A percentile compares a stretch with the other conserved stretches of the same genome.
These are phyloP conservation scores for human DNA, from an alignment of 2,113 vertebrate genomes.

Conservation along the genomic window GRCh38 chr3:173185001-173185500, in stretches of 20 bases:
- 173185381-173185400: neutral
- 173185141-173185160: constrained; percentile 57
- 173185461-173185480: constrained; percentile 34
- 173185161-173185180: constrained; percentile 51
- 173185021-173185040: neutral
- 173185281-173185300: constrained; percentile 26
- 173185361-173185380: neutral
- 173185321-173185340: neutral
- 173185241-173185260: neutral
- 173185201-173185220: neutral
- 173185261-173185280: neutral
- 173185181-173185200: constrained; percentile 65
- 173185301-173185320: constrained; percentile 16
- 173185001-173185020: neutral
- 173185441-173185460: constrained; percentile 5
- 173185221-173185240: constrained; percentile 39
- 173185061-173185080: constrained; percentile 33
- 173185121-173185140: constrained; percentile 39
- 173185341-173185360: neutral
- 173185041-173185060: neutral
- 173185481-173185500: neutral
- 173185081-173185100: constrained; percentile 39
- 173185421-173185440: neutral
- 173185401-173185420: neutral
- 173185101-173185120: neutral